Base-by-base conservation (phyloP, 2,113 vertebrate genomes). In the Erythrocercus mccallii region DNA sequence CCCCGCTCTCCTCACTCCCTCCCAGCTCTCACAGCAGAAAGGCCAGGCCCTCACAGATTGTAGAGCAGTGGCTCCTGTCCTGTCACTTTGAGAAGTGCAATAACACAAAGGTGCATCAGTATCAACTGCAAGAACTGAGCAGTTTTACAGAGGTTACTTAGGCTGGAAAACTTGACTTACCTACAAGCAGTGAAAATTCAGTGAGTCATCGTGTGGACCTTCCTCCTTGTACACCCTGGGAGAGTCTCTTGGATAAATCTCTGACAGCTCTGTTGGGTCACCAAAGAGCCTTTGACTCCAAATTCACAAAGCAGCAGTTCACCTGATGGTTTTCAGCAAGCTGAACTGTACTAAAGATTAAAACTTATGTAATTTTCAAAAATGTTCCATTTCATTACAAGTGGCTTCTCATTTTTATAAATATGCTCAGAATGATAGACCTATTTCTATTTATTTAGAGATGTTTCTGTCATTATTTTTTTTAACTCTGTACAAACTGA, bases 391-490 rank as follows among this genome's bases (percentile, higher is more conserved):
- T 82, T 76, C 71, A 50, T 81, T 95, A 44, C 27, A 78, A 83
- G 45, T 50, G 85, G 58, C 84, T 94, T 89, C n/a, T 68, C 64
- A 15, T 70, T 94, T 87, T 87, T 85, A 70, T 35, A 76, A 85
- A 81, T 73, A 80, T 33, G 82, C 60, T 88, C 65, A 23, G 45
- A 87, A 65, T 31, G 35, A 70, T 40, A 30, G 37, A 64, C 69
- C 24, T 65, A 60, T 28, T 86, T 84, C 94, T 97, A 97, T 98
- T 98, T 98, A 97, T 97, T 97, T 89, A 94, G 78, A 89, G 5
- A 56, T 27, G 86, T 90, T 81, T 71, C 90, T 70, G 91, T 96
- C 92, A 86, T 92, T 91, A 69, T 90, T 92, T 84, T 72, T 81
- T 96, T 86, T 51, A 51, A 86, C 12, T 60, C 86, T 88, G 84